Evolutionary conservation across 2,797 vertebrate genomes (phyloP).

Genomic region (Parauchenoglanis punctatus): DNA sequence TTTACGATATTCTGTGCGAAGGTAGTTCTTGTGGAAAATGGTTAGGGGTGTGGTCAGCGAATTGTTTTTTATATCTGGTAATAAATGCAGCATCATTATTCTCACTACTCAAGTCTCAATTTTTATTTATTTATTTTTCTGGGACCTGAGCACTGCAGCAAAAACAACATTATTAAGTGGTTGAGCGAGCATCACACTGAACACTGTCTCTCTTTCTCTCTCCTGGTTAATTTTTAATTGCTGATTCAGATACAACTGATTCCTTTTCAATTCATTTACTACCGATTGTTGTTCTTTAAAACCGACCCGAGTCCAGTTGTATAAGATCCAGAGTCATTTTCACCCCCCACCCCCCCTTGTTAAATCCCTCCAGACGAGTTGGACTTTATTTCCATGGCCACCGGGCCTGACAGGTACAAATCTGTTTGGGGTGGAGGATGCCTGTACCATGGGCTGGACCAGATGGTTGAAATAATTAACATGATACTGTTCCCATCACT

Average conservation of each 20-base stretch:
- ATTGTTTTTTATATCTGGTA: no score
- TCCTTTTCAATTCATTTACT: neutral
- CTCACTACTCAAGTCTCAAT: no score
- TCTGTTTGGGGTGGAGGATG: slow-evolving; percentile 75
- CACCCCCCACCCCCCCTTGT: slow-evolving; percentile 75
- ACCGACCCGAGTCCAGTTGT: slow-evolving; percentile 62
- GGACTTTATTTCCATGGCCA: slow-evolving; percentile 71
- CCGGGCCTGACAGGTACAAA: slow-evolving; percentile 83
- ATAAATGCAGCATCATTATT: neutral
- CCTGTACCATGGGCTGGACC: slow-evolving; percentile 72
- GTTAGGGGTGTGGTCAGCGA: neutral
- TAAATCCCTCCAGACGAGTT: slow-evolving; percentile 76
- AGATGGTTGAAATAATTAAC: slow-evolving; percentile 88
- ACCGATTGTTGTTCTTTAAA: neutral
- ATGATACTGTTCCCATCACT: slow-evolving; percentile 82
- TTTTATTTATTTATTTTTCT: neutral
- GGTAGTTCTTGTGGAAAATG: neutral
- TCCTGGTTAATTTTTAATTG: neutral
- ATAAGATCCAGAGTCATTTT: slow-evolving; percentile 79
- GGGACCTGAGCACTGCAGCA: neutral
- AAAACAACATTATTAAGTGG: no score
- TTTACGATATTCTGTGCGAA: neutral
- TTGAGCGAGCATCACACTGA: neutral
- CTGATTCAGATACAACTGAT: neutral
- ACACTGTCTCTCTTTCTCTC: neutral